Percentiles rank a stretch among this genome's conserved stretches.
Evolutionary conservation across 2,113 vertebrate genomes (phyloP).

Genomic region (Rhagologus leucostigma): DNA sequence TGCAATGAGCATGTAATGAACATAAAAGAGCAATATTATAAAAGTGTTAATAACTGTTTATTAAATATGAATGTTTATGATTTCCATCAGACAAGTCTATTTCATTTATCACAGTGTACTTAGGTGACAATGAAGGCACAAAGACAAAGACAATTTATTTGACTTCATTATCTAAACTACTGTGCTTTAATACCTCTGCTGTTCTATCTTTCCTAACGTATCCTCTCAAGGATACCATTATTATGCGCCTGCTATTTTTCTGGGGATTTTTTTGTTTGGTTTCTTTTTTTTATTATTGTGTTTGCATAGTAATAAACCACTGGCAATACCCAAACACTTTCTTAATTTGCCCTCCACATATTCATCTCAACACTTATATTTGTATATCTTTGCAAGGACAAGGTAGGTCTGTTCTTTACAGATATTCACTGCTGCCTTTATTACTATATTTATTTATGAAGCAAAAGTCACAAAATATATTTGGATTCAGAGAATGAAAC

Average conservation of each 20-base stretch:
- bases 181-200: not conserved
- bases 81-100: conserved; percentile 22
- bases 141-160: conserved; percentile 28
- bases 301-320: not conserved
- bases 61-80: not conserved
- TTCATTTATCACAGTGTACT: conserved; percentile 26
- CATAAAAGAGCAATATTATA: conserved; percentile 6
- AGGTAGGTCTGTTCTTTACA: not conserved
- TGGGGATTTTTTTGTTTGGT: not conserved
- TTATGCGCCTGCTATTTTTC: not conserved
- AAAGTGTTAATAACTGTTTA: conserved; percentile 44
- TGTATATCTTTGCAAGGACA: not conserved
- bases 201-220: not conserved
- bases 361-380: not conserved
- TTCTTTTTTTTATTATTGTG: not conserved
- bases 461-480: not conserved
- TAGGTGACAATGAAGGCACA: conserved; percentile 1
- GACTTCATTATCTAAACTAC: conserved; percentile 36
- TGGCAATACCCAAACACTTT: not conserved
- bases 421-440: not conserved
- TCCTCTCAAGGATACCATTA: not conserved
- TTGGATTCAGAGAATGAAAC: not conserved
- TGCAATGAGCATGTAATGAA: conserved; percentile 13
- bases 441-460: not conserved
- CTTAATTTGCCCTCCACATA: not conserved